Percentiles rank a stretch among this genome's conserved stretches.
phyloP scores from a whole-genome alignment of 2,888 invertebrate genomes.

The Meghimatium bilineatum region DNA sequence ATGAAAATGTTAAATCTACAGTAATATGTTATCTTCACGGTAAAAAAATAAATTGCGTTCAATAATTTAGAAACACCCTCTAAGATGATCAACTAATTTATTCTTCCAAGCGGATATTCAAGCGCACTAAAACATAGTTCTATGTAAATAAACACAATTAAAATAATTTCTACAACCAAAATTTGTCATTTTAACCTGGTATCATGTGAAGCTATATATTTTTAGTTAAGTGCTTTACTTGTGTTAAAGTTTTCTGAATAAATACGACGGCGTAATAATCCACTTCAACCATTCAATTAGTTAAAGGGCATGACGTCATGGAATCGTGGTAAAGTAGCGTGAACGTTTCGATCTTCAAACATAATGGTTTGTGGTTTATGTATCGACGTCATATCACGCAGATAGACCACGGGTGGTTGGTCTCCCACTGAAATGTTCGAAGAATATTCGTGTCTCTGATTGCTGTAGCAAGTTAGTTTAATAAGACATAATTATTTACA shows the following conservation, averaged over 20 bases:
- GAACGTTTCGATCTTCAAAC: no score
- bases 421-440: no score
- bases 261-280: not conserved
- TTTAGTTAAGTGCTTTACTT: not conserved
- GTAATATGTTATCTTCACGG: not conserved
- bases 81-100: slow-evolving; percentile 54
- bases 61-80: slow-evolving; percentile 68
- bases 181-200: not conserved
- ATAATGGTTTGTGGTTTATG: no score
- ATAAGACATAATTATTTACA: no score
- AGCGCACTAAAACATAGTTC: slow-evolving; percentile 45
- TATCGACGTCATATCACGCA: no score
- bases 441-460: no score
- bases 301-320: slow-evolving; percentile 1
- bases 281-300: not conserved
- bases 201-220: not conserved
- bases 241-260: not conserved
- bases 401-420: no score
- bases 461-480: no score
- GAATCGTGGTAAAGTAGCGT: no score
- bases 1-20: not conserved
- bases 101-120: slow-evolving; percentile 51
- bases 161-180: not conserved
- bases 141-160: no score
- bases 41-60: not conserved